phyloP scores from a whole-genome alignment of 2,113 vertebrate species.

The Syngnathus typhle region DNA sequence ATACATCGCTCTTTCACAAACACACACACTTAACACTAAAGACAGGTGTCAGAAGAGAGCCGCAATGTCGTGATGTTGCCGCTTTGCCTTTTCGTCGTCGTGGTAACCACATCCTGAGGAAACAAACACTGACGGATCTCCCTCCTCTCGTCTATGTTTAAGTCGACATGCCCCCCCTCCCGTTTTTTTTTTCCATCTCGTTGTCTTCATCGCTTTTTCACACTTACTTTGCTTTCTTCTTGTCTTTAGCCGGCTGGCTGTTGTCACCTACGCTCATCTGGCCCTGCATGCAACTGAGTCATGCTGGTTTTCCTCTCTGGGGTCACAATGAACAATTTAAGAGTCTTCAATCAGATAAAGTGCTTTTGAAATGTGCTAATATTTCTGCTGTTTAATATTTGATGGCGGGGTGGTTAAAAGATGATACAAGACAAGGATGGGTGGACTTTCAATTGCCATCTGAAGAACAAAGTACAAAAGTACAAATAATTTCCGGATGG shows the following conservation, averaged over 20 bases:
- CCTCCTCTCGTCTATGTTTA: constrained; percentile 68
- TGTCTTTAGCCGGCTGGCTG: neutral
- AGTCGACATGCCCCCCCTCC: constrained; percentile 48
- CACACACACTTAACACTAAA: constrained; percentile 5
- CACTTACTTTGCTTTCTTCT: constrained; percentile 13
- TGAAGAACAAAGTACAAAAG: too few species aligned
- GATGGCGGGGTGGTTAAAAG: too few species aligned
- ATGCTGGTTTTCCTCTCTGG: too few species aligned
- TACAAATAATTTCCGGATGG: too few species aligned
- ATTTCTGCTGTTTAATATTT: too few species aligned
- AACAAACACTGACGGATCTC: constrained; percentile 68
- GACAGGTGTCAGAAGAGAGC: constrained; percentile 60
- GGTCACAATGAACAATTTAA: too few species aligned
- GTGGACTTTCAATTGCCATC: too few species aligned
- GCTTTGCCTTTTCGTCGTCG: constrained; percentile 53
- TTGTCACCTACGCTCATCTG: neutral
- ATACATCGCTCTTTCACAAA: neutral
- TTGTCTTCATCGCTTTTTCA: constrained; percentile 21
- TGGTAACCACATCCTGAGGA: constrained; percentile 72
- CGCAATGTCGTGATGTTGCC: constrained; percentile 51
- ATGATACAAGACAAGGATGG: too few species aligned
- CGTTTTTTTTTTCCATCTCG: constrained; percentile 43
- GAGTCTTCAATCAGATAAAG: too few species aligned
- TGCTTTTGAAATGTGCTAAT: too few species aligned
- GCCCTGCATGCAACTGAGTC: neutral